Base-by-base conservation (phyloP, 2,113 vertebrate species). In the Sarotherodon lohbergeri region DNA sequence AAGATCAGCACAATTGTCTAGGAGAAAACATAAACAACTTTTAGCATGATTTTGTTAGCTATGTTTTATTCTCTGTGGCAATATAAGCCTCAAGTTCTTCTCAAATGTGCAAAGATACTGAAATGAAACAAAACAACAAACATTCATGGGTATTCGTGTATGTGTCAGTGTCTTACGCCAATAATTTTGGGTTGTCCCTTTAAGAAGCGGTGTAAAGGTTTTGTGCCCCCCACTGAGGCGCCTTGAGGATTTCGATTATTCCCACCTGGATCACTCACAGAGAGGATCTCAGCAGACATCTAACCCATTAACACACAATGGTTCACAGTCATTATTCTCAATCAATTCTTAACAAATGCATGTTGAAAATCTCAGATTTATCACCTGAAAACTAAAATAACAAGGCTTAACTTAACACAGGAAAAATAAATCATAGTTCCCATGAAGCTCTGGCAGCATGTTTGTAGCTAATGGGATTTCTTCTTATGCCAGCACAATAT, bases 131-230 rank as follows among this genome's bases (percentile, higher is more conserved):
- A 48, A 76, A n/a, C n/a, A 14, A 36, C 50, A 43, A 46, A 43
- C 48, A 63, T 41, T 41, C 14, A 3, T 80, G 57, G 14, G 22
- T 32, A 19, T 82, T 48, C 17, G 41, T 32, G 54, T 52, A 16
- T 36, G 54, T 81, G 80, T 85, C 41, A 43, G 16, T 59, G 41
- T 82, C 92, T 93, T 73, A 97, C 96, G 22, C 96, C 96, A 46
- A 92, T 54, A 41, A 68, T 68, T 88, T 95, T 96, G n/a, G 96
- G 95, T 81, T 96, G 93, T 4, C 91, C 93, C 80, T 90, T 95
- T 14, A 96, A 86, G 91, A 97, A 96, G 80, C 95, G 95, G 36
- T 97, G 95, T 57, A 97, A 81, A n/a, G 96, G 96, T 94, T 97
- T 97, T 79, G 19, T 87, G 52, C 91, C 93, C 4, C 95, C 95